phyloP scores from a whole-genome alignment of 2,888 invertebrate species.

The Rhyacophila evoluta region DNA sequence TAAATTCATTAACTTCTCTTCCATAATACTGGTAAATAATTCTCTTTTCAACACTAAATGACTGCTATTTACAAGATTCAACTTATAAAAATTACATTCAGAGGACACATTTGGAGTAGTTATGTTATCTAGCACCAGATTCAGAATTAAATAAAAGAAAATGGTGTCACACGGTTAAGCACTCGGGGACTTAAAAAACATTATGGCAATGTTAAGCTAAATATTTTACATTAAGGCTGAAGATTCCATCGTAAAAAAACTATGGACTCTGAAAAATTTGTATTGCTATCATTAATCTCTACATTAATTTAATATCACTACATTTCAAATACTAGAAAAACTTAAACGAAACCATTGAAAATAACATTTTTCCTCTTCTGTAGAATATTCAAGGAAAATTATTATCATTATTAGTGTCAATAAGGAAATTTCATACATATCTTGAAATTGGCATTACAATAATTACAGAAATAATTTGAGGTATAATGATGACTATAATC shows the following conservation, averaged over 20 bases:
- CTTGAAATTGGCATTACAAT: no score
- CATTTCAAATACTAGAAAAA: background rate
- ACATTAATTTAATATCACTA: conserved; percentile 9
- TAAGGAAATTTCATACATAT: no score
- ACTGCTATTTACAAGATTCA: no score
- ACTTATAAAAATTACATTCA: background rate
- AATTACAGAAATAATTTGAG: no score
- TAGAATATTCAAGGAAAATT: no score
- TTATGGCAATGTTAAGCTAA: conserved; percentile 2
- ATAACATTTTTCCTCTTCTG: no score
- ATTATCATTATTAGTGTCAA: no score
- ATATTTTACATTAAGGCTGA: conserved; percentile 14
- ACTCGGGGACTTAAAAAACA: background rate
- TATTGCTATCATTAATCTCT: background rate
- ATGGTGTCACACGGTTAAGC: background rate
- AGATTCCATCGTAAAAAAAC: background rate
- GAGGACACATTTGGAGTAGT: background rate
- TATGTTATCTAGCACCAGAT: background rate
- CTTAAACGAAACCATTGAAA: no score
- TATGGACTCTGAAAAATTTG: background rate
- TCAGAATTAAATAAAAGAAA: conserved; percentile 3
- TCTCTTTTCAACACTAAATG: no score
- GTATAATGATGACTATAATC: no score
- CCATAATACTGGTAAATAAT: no score
- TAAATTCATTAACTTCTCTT: no score